A percentile compares a stretch with the other conserved stretches of the same genome.
Conservation (phyloP, 2,113 vertebrate species). For the Vireo altiloquus region DNA sequence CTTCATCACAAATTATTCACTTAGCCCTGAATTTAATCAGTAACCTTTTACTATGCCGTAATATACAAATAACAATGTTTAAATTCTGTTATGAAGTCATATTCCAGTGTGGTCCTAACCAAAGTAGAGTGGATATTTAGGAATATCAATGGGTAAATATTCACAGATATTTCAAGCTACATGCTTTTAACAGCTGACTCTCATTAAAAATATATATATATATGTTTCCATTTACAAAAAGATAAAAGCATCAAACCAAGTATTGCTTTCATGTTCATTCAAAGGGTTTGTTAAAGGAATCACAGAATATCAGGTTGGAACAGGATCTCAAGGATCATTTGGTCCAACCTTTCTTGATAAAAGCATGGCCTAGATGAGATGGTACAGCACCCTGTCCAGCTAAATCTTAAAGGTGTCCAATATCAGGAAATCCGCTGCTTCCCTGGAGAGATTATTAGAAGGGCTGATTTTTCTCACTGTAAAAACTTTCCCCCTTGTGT, state of each 20-base stretch:
- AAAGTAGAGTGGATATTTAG: not conserved
- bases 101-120: not conserved
- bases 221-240: not conserved
- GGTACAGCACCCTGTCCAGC: not conserved
- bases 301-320: not conserved
- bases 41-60: not conserved
- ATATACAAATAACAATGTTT: not conserved
- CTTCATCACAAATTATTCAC: not conserved
- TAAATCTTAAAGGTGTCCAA: not conserved
- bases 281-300: not conserved
- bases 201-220: not conserved
- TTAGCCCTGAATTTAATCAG: not conserved
- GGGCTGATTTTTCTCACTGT: not conserved
- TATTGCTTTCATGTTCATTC: not conserved
- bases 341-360: not conserved
- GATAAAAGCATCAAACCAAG: not conserved
- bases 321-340: not conserved
- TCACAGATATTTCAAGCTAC: not conserved
- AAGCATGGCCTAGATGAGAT: not conserved
- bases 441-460: not conserved
- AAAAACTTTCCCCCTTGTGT: not conserved
- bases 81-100: not conserved
- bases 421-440: not conserved
- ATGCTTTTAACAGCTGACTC: accelerated
- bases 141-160: not conserved